Base-by-base conservation (phyloP, 2,797 vertebrate species). In the Micromesistius poutassou region DNA sequence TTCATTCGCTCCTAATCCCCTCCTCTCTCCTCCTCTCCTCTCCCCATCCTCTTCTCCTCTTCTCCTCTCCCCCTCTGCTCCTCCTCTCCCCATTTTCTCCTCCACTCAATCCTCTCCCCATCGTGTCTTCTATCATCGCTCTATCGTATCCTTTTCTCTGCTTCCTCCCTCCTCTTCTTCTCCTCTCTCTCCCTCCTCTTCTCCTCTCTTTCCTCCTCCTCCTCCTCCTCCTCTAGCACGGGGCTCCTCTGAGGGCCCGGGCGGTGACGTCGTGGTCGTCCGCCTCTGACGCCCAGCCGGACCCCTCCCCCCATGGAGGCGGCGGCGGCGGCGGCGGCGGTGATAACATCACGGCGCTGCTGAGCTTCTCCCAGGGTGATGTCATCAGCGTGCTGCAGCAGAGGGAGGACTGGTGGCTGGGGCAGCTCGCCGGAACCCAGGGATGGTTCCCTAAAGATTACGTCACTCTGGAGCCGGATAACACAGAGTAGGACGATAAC, bases 321-420 rank as follows among this genome's bases (percentile, higher is more conserved):
- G 55, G 28, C 68, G 30, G 30, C 70, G 33, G 81, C 5, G 50
- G 28, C 68, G 30, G 30, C 70, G 16, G 30, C 0, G 76, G 77
- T 0, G 87, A 90, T 1, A 68, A 25, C 78, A 77, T 83, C 81
- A 85, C 83, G 0, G 22, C 84, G 4, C 79, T 89, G 87, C 95
- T 98, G 88, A 97, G 97, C 89, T 96, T 98, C 91, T 96, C 96
- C 0, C 98, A 97, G 90, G 96, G 96, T 0, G 97, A 99, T 72
- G 71, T 95, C 76, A 97, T 99, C 85, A 94, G 90, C 10, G 96
- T 99, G 84, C 91, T 97, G 90, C 96, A 98, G 90, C 97, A 98
- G 90, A 96, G 95, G 86, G 96, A 98, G 28, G 97, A 97, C 89
- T 99, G 97, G 97, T 99, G 98, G 97, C 93, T 99, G 62, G 98